Base-by-base conservation (phyloP, 2,888 invertebrate species). In the Drymonia ruficornis region DNA sequence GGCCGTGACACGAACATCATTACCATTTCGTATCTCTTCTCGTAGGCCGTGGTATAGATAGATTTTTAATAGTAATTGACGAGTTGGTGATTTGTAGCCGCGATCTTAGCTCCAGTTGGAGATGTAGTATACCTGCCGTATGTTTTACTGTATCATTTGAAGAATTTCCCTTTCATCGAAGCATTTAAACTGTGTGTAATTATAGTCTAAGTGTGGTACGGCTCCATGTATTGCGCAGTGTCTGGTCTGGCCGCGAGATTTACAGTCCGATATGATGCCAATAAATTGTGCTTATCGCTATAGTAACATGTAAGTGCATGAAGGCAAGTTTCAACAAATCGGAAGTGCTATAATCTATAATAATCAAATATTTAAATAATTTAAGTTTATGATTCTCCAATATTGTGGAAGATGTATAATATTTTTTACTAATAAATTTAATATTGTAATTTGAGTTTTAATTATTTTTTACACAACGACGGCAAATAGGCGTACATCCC, bases 371-470 rank as follows among this genome's bases (percentile, higher is more conserved):
- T 90, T 91, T 89, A 89, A 90, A 89, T 91, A 88, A 87, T 90
- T 80, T 91, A 91, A 91, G 91, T 91, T 23, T 91, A 91, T 88
- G 83, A 90, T 91, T 92, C 90, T 91, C 91, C 92, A 89, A 90
- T 90, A 91, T 91, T 91, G 90, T 91, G 92, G 92, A 91, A 91
- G 91, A 92, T 91, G 92, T 91, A 92, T 92, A 89, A 92, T 92
- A 92, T 92, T 92, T 91, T 92, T 91, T 92, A 92, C 92, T 92
- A 92, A 92, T 92, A 92, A 92, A 92, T 92, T 92, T 92, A 92
- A 91, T 92, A 92, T 91, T 91, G 87, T 91, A 91, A 50, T 58
- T 50, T 49, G 16, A 58, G 81, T 89, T 89, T 89, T 74, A 13
- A 83, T 85, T 89, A n/a, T n/a, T n/a, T n/a, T n/a, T n/a, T n/a